Evolutionary conservation across 2,888 invertebrate species (phyloP), one percentile per base, ranked within the genome.

Genomic region (Sericinus montela): DNA sequence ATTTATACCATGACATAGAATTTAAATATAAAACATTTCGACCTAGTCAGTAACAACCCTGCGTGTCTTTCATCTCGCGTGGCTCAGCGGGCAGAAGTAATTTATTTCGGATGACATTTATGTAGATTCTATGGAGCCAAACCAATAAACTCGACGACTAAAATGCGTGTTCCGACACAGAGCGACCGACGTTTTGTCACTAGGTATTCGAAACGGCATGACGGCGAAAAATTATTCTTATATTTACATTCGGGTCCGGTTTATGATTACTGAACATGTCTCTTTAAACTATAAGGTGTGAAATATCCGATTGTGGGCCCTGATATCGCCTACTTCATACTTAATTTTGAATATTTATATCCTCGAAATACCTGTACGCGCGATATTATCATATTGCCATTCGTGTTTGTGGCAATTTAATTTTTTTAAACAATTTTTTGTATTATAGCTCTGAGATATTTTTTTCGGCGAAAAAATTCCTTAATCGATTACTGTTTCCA

Each of bases 61-160:
- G 11, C 30, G 45, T 52, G 51, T 52, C 47, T 39, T 23, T 43
- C 46, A 35, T 25, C 45, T 32, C 44, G 45, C 32, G 15, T 6
- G 19, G 16, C 36, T 40, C 46, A 45, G 50, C 54, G 55, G 57
- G 53, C 51, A 50, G 23, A 46, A 56, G 63, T 78, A 68, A 82
- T 82, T 82, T 80, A 83, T 82, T 75, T 74, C 57, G 64, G 59
- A 72, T 79, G 84, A 80, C 81, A 75, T 81, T 84, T 78, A 85
- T 85, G 72, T 72, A 68, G 66, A 74, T 75, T 72, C 75, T 75
- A 77, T 73, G 66, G 69, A 72, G 59, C 62, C 65, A 61, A 67
- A 58, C 70, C 72, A 75, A 78, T 80, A 79, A 80, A 78, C 55
- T 52, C 61, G 62, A 68, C 72, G 69, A 70, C 69, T 67, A 65